Percentiles rank a stretch among this genome's conserved stretches.
phyloP scores from a whole-genome alignment of 2,888 invertebrate species.

The Stratiomys singularior region DNA sequence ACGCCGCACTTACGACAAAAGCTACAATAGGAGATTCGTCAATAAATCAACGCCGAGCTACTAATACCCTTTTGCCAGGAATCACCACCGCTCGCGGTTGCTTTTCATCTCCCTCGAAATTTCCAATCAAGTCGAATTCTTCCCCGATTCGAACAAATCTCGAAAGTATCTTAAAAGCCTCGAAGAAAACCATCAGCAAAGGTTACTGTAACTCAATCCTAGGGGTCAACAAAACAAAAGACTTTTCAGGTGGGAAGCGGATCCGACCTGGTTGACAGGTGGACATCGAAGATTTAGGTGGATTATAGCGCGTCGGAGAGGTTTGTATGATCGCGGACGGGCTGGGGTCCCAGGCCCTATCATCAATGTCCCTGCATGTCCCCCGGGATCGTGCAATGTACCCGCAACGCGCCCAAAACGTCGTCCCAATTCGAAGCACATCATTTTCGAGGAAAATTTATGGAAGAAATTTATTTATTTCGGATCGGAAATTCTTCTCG shows the following conservation, averaged over 20 bases:
- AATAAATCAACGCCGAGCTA: too few species aligned
- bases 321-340: neutral
- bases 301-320: constrained; percentile 19
- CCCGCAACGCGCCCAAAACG: neutral
- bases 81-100: neutral
- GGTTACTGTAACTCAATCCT: constrained; percentile 27
- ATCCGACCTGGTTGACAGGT: constrained; percentile 39
- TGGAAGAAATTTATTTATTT: constrained; percentile 44
- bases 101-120: neutral
- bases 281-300: constrained; percentile 41
- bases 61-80: neutral
- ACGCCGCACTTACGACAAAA: too few species aligned
- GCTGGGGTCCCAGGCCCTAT: constrained; percentile 26
- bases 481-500: constrained; percentile 44
- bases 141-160: neutral
- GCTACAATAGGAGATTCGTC: too few species aligned
- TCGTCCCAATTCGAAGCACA: constrained; percentile 40
- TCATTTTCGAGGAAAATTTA: constrained; percentile 44
- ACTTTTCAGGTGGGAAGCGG: constrained; percentile 9
- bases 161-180: neutral
- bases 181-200: constrained; percentile 19
- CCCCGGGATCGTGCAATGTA: neutral
- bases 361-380: constrained; percentile 24
- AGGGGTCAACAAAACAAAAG: constrained; percentile 12
- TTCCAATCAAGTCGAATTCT: neutral